Evolutionary conservation across 1,140 invertebrate species (phyloP).

Genomic region (Brachionus koreanus): DNA sequence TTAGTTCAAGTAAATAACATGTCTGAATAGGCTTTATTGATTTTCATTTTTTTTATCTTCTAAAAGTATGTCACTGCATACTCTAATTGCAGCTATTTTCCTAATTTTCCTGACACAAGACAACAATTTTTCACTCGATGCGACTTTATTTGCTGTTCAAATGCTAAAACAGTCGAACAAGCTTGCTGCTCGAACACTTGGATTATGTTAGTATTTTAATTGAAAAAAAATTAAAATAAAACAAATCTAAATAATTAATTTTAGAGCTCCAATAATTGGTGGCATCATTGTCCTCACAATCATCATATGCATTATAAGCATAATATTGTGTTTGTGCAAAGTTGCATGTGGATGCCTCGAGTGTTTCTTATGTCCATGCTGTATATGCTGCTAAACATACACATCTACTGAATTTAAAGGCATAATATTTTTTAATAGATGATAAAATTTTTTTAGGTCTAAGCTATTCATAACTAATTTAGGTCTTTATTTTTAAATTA

Average conservation of each 20-base stretch:
- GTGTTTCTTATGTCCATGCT: conserved; percentile 24
- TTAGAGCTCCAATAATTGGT: not conserved
- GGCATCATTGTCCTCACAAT: not conserved
- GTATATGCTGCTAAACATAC: not conserved
- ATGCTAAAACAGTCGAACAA: not conserved
- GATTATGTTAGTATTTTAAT: not conserved
- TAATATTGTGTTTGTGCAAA: conserved; percentile 31
- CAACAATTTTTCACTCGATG: not conserved
- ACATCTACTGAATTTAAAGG: too few relatives aligned
- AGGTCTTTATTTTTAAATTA: too few relatives aligned
- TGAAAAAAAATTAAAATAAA: not conserved
- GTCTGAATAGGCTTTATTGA: not conserved
- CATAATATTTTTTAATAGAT: too few relatives aligned
- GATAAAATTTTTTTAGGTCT: too few relatives aligned
- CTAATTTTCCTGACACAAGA: not conserved
- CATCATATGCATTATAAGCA: conserved; percentile 12
- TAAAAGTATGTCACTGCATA: not conserved
- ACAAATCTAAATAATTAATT: not conserved
- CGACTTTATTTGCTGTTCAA: conserved; percentile 6
- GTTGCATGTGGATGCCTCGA: conserved; percentile 5
- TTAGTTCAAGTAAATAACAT: not conserved
- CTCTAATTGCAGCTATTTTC: conserved; percentile 4
- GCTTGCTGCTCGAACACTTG: conserved; percentile 4
- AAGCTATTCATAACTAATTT: too few relatives aligned
- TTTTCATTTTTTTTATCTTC: not conserved